Conservation (phyloP, 2,113 vertebrate genomes). For the Lanius collurio region DNA sequence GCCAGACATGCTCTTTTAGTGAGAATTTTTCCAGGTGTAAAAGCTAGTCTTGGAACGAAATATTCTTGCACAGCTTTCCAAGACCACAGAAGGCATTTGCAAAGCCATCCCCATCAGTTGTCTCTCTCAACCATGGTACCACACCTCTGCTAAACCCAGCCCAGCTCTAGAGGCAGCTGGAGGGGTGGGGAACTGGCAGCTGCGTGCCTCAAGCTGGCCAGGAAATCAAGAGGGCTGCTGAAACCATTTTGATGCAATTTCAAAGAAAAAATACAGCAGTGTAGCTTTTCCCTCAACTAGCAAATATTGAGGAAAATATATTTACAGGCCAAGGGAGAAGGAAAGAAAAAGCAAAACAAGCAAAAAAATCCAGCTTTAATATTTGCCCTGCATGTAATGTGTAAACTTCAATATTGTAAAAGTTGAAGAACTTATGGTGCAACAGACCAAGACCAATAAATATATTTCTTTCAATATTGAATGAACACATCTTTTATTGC, state of each 20-base stretch:
- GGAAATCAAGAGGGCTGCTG: background rate
- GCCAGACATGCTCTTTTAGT: background rate
- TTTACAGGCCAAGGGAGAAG: background rate
- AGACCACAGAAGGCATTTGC: background rate
- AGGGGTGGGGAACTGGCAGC: slow-evolving; percentile 11
- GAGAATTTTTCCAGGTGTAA: background rate
- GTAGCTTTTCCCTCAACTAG: background rate
- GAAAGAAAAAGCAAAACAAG: background rate
- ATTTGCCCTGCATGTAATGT: background rate
- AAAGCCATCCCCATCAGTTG: background rate
- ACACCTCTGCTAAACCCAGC: background rate
- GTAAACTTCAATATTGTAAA: background rate
- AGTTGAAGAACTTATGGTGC: background rate
- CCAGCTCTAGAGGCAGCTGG: slow-evolving; percentile 2
- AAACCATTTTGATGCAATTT: background rate
- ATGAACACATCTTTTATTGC: background rate
- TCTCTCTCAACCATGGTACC: background rate
- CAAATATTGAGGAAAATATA: background rate
- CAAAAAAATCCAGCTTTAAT: background rate
- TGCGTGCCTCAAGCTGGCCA: background rate
- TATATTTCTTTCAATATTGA: background rate
- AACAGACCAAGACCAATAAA: background rate
- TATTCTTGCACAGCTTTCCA: background rate
- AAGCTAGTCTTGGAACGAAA: background rate
- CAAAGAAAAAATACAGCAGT: background rate